phyloP scores from a whole-genome alignment of 1,140 invertebrate species.

The Panulirus ornatus region DNA sequence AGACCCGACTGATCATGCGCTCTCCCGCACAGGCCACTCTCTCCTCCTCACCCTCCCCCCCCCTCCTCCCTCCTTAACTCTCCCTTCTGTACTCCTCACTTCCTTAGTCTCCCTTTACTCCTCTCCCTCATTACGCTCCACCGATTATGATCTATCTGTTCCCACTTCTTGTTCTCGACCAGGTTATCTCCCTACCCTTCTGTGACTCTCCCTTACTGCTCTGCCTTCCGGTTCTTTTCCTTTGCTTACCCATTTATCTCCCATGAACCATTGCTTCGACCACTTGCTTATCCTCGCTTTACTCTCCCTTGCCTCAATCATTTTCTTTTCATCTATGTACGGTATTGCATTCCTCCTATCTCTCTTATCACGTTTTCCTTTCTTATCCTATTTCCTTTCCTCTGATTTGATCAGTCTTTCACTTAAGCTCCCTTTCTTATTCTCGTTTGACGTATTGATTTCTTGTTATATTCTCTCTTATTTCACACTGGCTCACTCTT shows the following conservation, averaged over 20 bases:
- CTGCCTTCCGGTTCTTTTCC: not conserved
- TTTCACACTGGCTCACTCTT: not conserved
- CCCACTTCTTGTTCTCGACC: not conserved
- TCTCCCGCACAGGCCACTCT: not conserved
- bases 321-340: not conserved
- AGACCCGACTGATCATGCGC: slow-evolving; percentile 13
- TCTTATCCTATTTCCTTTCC: not conserved
- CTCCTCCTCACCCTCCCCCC: not conserved
- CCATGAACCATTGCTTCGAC: not conserved
- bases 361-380: not conserved
- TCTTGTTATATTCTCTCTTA: not conserved
- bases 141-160: not conserved
- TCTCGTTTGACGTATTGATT: no score
- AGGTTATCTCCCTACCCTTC: not conserved
- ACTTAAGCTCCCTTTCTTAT: not conserved
- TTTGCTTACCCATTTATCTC: not conserved
- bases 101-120: no score
- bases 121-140: not conserved
- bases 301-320: not conserved
- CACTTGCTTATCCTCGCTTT: not conserved
- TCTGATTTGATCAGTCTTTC: not conserved
- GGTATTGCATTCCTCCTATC: not conserved
- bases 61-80: not conserved
- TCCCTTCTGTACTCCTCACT: not conserved
- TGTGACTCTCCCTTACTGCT: not conserved